phyloP scores from a whole-genome alignment of 2,113 vertebrate species.

The Isichthys henryi region DNA sequence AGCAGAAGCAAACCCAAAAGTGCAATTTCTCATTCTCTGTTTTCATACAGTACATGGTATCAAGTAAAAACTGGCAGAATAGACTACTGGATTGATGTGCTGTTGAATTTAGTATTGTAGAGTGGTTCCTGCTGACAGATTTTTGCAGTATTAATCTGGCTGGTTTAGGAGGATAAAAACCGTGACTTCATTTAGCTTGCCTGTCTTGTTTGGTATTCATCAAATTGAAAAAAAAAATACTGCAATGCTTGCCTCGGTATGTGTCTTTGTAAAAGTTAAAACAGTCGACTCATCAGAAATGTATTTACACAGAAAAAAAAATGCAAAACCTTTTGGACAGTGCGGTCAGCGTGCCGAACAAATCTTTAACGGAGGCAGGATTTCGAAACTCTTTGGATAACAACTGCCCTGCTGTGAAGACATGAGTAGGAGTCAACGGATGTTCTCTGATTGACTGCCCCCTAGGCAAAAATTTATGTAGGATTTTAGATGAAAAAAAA shows the following conservation, averaged over 20 bases:
- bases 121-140: background rate
- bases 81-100: background rate
- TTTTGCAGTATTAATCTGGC: background rate
- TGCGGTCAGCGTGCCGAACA: slow-evolving; percentile 13
- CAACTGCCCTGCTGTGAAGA: slow-evolving; percentile 21
- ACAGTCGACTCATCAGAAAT: background rate
- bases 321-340: slow-evolving; percentile 3
- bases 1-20: background rate
- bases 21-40: background rate
- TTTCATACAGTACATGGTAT: background rate
- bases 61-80: background rate
- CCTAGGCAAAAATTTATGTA: slow-evolving; percentile 39
- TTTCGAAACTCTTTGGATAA: slow-evolving; percentile 18
- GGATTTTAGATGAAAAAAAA: slow-evolving; percentile 36
- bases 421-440: slow-evolving; percentile 12
- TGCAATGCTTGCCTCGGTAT: background rate
- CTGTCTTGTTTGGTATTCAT: background rate
- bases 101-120: background rate
- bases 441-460: slow-evolving; percentile 24
- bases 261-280: background rate
- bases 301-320: background rate
- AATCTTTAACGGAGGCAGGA: slow-evolving; percentile 19
- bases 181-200: background rate
- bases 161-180: background rate
- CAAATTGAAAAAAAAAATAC: background rate